phyloP scores from a whole-genome alignment of 2,888 invertebrate genomes.

The Aleiodes testaceus region DNA sequence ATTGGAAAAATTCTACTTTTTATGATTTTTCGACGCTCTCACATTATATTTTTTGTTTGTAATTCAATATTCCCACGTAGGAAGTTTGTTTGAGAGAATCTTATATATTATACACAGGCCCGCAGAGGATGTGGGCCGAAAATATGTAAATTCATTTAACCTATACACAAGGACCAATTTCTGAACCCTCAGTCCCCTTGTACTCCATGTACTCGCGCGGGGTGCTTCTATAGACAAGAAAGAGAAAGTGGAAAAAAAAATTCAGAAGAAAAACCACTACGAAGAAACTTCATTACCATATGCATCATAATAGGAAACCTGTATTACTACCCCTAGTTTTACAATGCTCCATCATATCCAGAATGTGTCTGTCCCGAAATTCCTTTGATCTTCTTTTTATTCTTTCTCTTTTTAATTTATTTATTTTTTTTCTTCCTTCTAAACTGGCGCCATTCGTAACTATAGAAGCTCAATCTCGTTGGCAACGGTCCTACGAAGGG shows the following conservation, averaged over 20 bases:
- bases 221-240: conserved; percentile 24
- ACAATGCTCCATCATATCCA: conserved; percentile 58
- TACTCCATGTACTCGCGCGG: conserved; percentile 53
- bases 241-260: conserved; percentile 13
- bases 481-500: conserved; percentile 70
- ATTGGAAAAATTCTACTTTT: neutral
- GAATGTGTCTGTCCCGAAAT: conserved; percentile 10
- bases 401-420: too few species aligned
- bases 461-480: conserved; percentile 42
- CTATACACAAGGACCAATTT: conserved; percentile 43
- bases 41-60: too few species aligned
- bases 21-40: too few species aligned
- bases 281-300: conserved; percentile 64
- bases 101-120: conserved; percentile 4
- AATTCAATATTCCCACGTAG: conserved; percentile 45
- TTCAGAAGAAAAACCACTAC: conserved; percentile 38
- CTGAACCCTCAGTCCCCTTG: conserved; percentile 51
- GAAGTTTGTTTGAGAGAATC: conserved; percentile 31
- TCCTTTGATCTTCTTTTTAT: conserved; percentile 42
- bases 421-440: conserved; percentile 32
- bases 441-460: conserved; percentile 28
- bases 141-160: conserved; percentile 67
- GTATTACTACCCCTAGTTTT: conserved; percentile 59
- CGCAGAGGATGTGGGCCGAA: conserved; percentile 66
- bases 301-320: conserved; percentile 67